These are phyloP conservation scores for Cataglyphis livida DNA, from an alignment of 2,888 invertebrate genomes.

Conservation along the genomic window DNA sequence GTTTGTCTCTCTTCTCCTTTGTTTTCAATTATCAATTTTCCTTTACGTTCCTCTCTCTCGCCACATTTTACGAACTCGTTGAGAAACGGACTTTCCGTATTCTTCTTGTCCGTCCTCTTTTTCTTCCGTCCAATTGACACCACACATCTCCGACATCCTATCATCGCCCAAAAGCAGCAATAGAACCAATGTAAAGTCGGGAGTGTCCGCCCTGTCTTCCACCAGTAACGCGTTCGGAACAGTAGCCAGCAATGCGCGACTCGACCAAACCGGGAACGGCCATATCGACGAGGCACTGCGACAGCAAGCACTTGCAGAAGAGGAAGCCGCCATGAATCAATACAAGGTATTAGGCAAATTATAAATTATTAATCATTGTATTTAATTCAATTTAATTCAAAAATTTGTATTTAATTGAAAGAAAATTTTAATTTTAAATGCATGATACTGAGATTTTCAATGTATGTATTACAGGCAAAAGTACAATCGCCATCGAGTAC, in stretches of 20 bases:
- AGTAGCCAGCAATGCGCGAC: conserved; percentile 91
- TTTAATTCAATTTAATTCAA: not conserved
- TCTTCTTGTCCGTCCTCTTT: conserved; percentile 59
- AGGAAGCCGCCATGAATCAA: conserved; percentile 98
- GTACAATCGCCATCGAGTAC: conserved; percentile 92
- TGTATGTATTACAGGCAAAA: conserved; percentile 88
- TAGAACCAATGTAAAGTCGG: conserved; percentile 95
- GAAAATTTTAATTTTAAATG: not conserved
- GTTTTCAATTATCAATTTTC: conserved; percentile 84
- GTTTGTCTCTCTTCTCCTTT: conserved; percentile 85
- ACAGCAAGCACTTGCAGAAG: conserved; percentile 96
- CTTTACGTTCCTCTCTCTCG: conserved; percentile 73
- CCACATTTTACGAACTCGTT: conserved; percentile 66
- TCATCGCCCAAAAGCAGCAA: conserved; percentile 87
- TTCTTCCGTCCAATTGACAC: conserved; percentile 61
- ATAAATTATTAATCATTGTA: not conserved
- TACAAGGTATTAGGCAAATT: conserved; percentile 92
- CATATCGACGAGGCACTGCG: conserved; percentile 94
- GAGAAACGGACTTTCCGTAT: conserved; percentile 67
- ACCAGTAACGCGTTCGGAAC: conserved; percentile 96
- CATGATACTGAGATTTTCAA: not conserved
- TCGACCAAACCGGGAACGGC: conserved; percentile 90
- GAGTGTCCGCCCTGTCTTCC: conserved; percentile 94
- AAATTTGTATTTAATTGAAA: not conserved
- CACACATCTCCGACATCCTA: conserved; percentile 72